These are phyloP conservation scores for Stenoptilia bipunctidactyla DNA, from an alignment of 2,888 invertebrate species.

Conservation along the genomic window DNA sequence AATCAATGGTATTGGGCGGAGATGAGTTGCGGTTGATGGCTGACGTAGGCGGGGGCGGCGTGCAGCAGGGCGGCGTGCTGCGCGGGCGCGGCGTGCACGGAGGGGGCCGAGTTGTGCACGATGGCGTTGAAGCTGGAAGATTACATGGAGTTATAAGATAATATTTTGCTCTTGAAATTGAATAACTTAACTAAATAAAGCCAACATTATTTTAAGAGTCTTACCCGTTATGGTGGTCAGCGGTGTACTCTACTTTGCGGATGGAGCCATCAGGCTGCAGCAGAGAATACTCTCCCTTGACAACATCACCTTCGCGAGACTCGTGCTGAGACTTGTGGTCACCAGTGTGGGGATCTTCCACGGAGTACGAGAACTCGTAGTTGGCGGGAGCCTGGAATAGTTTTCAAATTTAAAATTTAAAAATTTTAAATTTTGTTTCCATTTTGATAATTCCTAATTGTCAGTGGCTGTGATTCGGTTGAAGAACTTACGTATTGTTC, in stretches of 20 bases:
- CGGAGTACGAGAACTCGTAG: slow-evolving; percentile 8
- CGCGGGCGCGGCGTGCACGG: slow-evolving; percentile 20
- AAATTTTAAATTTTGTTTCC: no score
- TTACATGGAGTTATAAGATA: no score
- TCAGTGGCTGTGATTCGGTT: no score
- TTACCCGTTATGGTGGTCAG: slow-evolving; percentile 46
- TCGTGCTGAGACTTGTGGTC: not conserved
- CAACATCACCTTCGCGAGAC: not conserved
- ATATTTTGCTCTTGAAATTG: no score
- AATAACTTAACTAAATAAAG: no score
- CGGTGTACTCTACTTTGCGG: slow-evolving; percentile 24
- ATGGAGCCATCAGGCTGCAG: slow-evolving; percentile 26
- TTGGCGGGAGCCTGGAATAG: slow-evolving; percentile 25
- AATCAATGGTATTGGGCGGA: no score
- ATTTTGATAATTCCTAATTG: no score
- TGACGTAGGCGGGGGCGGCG: slow-evolving; percentile 18
- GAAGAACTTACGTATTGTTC: not conserved
- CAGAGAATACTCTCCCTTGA: slow-evolving; percentile 26
- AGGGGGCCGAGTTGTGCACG: slow-evolving; percentile 20
- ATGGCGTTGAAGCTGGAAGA: slow-evolving; percentile 25
- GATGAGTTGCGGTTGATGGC: slow-evolving; percentile 4
- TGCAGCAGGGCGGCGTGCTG: slow-evolving; percentile 20
- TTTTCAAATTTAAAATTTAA: not conserved
- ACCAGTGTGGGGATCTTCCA: slow-evolving; percentile 19
- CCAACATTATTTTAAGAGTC: slow-evolving; percentile 6